A percentile compares a stretch with the other conserved stretches of the same genome.
These are phyloP conservation scores for Channa argus DNA, from an alignment of 2,113 vertebrate species.

Conservation along the genomic window DNA sequence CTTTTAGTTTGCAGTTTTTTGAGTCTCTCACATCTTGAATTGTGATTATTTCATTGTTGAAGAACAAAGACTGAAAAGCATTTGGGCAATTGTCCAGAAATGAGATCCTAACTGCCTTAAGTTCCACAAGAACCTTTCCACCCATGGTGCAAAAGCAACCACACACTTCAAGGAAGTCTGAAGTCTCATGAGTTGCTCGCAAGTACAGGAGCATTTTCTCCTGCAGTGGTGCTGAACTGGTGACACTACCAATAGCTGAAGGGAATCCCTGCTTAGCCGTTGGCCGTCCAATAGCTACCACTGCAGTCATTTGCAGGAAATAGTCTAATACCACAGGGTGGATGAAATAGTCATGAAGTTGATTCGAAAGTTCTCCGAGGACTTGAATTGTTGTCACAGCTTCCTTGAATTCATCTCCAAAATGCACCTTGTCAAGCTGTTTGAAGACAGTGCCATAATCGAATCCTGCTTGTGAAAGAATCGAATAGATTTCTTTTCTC, in stretches of 20 bases:
- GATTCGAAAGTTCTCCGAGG: conserved; percentile 69
- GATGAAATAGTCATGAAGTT: conserved; percentile 84
- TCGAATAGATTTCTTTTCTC: conserved; percentile 80
- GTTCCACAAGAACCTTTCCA: conserved; percentile 85
- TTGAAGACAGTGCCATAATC: conserved; percentile 85
- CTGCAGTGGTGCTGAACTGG: conserved; percentile 79
- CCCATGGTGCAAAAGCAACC: conserved; percentile 86
- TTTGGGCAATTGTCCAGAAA: conserved; percentile 72
- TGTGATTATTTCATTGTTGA: conserved; percentile 82
- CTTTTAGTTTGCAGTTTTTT: conserved; percentile 69
- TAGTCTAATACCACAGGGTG: conserved; percentile 89
- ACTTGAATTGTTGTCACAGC: conserved; percentile 83
- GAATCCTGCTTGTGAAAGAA: conserved; percentile 83
- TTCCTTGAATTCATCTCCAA: conserved; percentile 86
- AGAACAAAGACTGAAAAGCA: conserved; percentile 81
- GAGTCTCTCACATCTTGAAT: conserved; percentile 24
- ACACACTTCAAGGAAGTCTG: conserved; percentile 85
- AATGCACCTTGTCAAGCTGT: conserved; percentile 82
- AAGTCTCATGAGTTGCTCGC: conserved; percentile 75
- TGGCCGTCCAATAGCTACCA: conserved; percentile 64
- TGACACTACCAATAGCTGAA: conserved; percentile 84
- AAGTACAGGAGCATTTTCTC: conserved; percentile 89
- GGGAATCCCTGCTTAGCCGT: conserved; percentile 81
- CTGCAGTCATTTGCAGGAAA: conserved; percentile 87
- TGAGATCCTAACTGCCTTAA: conserved; percentile 81